Evolutionary conservation across 2,113 vertebrate species (phyloP), one percentile per base, ranked within the genome.

Genomic region (Ia io): DNA sequence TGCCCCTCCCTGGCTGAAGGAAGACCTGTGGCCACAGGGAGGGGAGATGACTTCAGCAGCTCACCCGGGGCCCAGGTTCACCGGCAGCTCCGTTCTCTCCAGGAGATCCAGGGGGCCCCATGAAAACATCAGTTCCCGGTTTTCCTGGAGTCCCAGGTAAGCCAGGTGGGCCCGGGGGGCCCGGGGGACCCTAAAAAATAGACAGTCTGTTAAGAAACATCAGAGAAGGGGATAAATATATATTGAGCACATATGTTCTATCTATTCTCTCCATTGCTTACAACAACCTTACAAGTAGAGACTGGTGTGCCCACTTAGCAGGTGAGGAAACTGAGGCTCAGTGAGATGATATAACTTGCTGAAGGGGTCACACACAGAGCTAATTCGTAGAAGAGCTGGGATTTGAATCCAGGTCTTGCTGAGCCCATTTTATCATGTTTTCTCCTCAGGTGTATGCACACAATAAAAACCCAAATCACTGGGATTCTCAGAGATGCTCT

Each of bases 71-170:
- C 28, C 99, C 99, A 70, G 98, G 97, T 90, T 99, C 97, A 20
- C 99, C 99, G 44, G 92, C 96, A 93, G 95, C 65, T 93, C 99
- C 99, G 22, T 99, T 98, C 97, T 97, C 97, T 47, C 99, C 99
- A 93, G 99, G 98, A 63, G 96, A 87, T 2, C 98, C 99, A 76
- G 98, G 97, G 25, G 88, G 97, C 88, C 99, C 99, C 51, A 97
- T 85, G 37, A 92, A 89, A 95, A 98, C 96, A 67, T 97, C 84
- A 0, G 98, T 98, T 82, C 98, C 99, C 71, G 99, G 99, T 89
- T 98, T 98, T 88, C 99, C 99, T 20, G 99, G 98, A 63, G 94
- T 93, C 51, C 98, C 98, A 23, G 98, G 98, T 25, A 80, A 91
- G 84, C 98, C 98, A 42, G 98, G 98, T 23, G 97, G 98, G 2